phyloP scores from a whole-genome alignment of 2,113 vertebrate genomes.

The Cranoglanis bouderius region DNA sequence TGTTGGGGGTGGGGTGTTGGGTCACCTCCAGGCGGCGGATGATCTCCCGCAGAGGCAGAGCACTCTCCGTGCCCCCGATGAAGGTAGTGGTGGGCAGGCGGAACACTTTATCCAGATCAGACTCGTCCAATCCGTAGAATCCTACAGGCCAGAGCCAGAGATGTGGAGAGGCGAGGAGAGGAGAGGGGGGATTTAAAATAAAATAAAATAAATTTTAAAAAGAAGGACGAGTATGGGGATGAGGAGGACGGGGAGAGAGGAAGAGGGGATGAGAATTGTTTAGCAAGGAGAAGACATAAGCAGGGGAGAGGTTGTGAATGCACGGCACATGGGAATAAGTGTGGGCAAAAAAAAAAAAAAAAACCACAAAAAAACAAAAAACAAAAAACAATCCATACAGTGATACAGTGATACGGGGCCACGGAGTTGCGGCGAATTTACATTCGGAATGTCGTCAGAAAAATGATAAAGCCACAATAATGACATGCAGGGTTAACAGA shows the following conservation, averaged over 20 bases:
- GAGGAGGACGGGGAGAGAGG: not conserved
- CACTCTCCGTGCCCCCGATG: conserved; percentile 90
- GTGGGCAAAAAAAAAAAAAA: not conserved
- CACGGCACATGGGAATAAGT: not conserved
- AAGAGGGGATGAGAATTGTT: not conserved
- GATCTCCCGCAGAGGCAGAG: conserved; percentile 91
- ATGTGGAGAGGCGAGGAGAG: conserved; percentile 15
- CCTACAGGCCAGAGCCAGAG: conserved; percentile 74
- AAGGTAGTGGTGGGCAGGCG: conserved; percentile 96
- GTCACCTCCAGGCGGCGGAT: conserved; percentile 91
- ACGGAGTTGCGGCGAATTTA: not conserved
- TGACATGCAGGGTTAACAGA: conserved; percentile 22
- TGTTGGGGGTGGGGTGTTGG: no score
- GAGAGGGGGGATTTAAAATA: not conserved
- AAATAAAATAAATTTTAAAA: not conserved
- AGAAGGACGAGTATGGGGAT: conserved; percentile 1
- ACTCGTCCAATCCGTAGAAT: conserved; percentile 94
- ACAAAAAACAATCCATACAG: not conserved
- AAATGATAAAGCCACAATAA: not conserved
- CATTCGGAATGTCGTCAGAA: not conserved
- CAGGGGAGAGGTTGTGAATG: not conserved
- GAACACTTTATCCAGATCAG: conserved; percentile 96
- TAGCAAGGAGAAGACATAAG: not conserved
- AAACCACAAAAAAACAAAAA: no score
- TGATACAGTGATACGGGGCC: not conserved